A percentile compares a stretch with the other conserved stretches of the same genome.
These are phyloP conservation scores for Heliocidaris erythrogramma DNA, from an alignment of 35 echinoderm and acorn worm species.

Conservation along the genomic window DNA sequence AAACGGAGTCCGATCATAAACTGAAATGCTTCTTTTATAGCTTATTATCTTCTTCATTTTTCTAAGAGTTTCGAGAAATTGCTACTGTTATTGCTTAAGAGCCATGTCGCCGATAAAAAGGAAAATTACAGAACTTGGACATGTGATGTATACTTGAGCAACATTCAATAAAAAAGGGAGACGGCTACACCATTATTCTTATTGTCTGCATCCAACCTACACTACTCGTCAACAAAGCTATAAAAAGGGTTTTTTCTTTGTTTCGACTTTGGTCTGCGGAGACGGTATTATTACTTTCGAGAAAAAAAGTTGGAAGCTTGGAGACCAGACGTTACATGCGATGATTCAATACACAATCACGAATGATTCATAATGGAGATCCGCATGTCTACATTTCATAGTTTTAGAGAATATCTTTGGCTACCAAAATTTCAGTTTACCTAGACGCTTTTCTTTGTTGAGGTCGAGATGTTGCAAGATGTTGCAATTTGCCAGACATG, in stretches of 20 bases:
- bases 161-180: background rate
- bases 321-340: background rate
- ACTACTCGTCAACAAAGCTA: conserved; percentile 9
- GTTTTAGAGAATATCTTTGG: background rate
- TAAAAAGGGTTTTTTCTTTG: background rate
- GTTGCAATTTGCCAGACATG: too few species aligned
- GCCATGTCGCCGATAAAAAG: background rate
- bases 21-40: background rate
- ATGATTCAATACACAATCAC: background rate
- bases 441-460: too few species aligned
- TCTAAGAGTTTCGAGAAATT: background rate
- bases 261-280: conserved; percentile 6
- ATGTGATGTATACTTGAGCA: background rate
- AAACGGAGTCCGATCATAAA: background rate
- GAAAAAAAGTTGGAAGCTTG: background rate
- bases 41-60: background rate
- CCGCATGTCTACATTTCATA: background rate
- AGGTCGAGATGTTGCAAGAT: too few species aligned
- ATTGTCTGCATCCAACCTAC: background rate
- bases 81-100: background rate
- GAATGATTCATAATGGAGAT: background rate
- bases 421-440: too few species aligned
- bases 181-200: background rate
- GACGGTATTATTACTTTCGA: conserved; percentile 4
- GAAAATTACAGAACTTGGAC: background rate